phyloP scores from a whole-genome alignment of 2,888 invertebrate species.

The Idaea biselata region DNA sequence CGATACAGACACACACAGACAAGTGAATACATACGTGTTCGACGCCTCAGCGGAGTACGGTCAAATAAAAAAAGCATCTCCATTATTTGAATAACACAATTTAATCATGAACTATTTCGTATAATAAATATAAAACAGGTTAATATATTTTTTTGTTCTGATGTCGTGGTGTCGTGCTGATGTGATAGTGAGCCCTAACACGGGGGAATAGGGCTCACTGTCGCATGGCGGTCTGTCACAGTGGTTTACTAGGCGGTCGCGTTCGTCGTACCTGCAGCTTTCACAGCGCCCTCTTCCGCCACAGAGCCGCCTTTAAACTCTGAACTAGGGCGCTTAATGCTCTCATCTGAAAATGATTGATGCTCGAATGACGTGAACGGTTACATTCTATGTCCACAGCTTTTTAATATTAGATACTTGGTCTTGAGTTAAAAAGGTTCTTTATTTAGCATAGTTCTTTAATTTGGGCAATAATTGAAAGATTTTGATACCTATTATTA shows the following conservation, averaged over 20 bases:
- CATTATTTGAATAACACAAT: constrained; percentile 80
- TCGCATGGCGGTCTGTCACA: constrained; percentile 65
- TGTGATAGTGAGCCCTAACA: constrained; percentile 68
- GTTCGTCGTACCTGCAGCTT: constrained; percentile 74
- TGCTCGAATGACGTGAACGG: constrained; percentile 64
- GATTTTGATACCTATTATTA: too few species aligned
- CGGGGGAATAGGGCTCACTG: constrained; percentile 61
- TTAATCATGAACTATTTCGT: constrained; percentile 79
- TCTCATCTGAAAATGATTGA: constrained; percentile 84
- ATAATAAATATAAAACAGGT: constrained; percentile 75
- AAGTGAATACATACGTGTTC: constrained; percentile 79
- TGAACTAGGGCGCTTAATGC: constrained; percentile 91
- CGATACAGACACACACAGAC: constrained; percentile 78
- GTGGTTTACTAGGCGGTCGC: constrained; percentile 68
- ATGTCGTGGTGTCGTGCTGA: constrained; percentile 74
- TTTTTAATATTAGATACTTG: constrained; percentile 4
- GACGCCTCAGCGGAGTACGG: constrained; percentile 79
- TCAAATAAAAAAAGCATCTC: constrained; percentile 80
- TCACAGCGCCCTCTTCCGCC: constrained; percentile 66
- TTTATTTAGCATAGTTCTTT: too few species aligned
- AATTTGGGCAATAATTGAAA: background rate
- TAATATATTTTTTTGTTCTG: constrained; percentile 62
- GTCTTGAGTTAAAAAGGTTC: constrained; percentile 9
- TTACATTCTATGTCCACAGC: constrained; percentile 62
- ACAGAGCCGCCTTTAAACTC: constrained; percentile 87